phyloP scores from a whole-genome alignment of 1,140 invertebrate genomes.

The Nephila pilipes region DNA sequence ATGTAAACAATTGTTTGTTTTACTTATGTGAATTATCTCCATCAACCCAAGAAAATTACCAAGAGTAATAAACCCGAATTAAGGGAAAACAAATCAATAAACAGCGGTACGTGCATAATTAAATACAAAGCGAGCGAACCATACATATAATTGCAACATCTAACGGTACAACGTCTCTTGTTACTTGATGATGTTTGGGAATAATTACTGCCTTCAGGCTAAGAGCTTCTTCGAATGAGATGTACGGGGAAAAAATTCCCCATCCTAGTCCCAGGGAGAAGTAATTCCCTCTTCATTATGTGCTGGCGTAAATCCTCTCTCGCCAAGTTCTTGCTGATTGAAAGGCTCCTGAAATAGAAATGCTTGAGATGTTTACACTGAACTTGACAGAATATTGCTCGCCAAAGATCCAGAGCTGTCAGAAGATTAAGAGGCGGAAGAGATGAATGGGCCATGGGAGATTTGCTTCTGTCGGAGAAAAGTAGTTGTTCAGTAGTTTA shows the following conservation, averaged over 20 bases:
- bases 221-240: not conserved
- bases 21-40: too few relatives aligned
- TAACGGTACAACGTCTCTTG: not conserved
- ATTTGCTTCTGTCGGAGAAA: not conserved
- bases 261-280: not conserved
- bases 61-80: not conserved
- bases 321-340: not conserved
- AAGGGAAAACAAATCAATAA: not conserved
- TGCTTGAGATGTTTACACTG: not conserved
- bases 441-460: not conserved
- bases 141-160: not conserved
- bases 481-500: not conserved
- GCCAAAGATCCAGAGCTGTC: not conserved
- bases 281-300: not conserved
- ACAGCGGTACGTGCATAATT: not conserved
- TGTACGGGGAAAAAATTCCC: not conserved
- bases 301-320: not conserved
- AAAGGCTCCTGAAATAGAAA: not conserved
- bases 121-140: not conserved
- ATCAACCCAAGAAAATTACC: not conserved
- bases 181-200: not conserved
- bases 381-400: slow-evolving; percentile 13
- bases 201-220: not conserved
- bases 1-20: too few relatives aligned
- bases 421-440: not conserved